phyloP scores from a whole-genome alignment of 2,113 vertebrate genomes.

The Sus scrofa region T2T-Sscrofa CM000817.6:110329001-110329500 shows the following conservation, averaged over 20 bases:
- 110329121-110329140: neutral
- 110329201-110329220: neutral
- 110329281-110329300: neutral
- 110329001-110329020: slow-evolving; percentile 53
- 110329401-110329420: slow-evolving; percentile 37
- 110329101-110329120: neutral
- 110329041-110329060: neutral
- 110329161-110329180: slow-evolving; percentile 16
- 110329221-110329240: neutral
- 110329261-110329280: neutral
- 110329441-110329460: neutral
- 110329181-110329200: slow-evolving; percentile 30
- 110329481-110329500: neutral
- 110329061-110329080: neutral
- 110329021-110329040: too few species aligned
- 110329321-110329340: neutral
- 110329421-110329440: slow-evolving; percentile 48
- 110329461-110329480: neutral
- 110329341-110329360: neutral
- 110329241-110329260: neutral
- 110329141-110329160: neutral
- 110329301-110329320: neutral
- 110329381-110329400: slow-evolving; percentile 50
- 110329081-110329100: neutral
- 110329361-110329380: neutral